A percentile compares a stretch with the other conserved stretches of the same genome.
Conservation (phyloP, 2,113 vertebrate genomes). For the Seriola aureovittata region DNA sequence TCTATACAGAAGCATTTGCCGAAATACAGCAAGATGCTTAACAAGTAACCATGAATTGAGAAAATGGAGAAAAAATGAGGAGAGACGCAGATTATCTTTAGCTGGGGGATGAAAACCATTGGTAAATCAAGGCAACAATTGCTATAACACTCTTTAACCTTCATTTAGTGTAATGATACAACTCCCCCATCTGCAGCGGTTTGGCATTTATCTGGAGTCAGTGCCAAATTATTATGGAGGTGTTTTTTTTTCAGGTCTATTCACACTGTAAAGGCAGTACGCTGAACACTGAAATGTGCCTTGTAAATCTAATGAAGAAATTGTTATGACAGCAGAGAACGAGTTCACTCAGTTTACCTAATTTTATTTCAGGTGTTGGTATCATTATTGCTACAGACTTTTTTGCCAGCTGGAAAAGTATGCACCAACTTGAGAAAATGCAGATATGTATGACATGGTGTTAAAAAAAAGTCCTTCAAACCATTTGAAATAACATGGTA, state of each 20-base stretch:
- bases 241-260: neutral
- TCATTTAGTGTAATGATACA: slow-evolving; percentile 19
- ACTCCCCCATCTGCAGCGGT: neutral
- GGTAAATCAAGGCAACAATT: slow-evolving; percentile 8
- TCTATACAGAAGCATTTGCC: neutral
- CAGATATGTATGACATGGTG: too few species aligned
- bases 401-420: too few species aligned
- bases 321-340: neutral
- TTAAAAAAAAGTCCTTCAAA: too few species aligned
- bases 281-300: neutral
- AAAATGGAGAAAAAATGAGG: neutral
- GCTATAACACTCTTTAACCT: neutral
- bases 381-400: too few species aligned
- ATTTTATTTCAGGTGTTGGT: too few species aligned
- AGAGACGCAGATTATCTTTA: neutral
- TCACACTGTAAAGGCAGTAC: neutral
- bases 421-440: too few species aligned
- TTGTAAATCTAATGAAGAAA: neutral
- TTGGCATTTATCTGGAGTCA: slow-evolving; percentile 2
- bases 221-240: neutral
- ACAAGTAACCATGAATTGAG: neutral
- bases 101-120: neutral
- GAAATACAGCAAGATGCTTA: slow-evolving; percentile 5
- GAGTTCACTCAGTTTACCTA: neutral
- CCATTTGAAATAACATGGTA: too few species aligned